phyloP scores from a whole-genome alignment of 2,113 vertebrate genomes.

The Myiopsitta monachus region DNA sequence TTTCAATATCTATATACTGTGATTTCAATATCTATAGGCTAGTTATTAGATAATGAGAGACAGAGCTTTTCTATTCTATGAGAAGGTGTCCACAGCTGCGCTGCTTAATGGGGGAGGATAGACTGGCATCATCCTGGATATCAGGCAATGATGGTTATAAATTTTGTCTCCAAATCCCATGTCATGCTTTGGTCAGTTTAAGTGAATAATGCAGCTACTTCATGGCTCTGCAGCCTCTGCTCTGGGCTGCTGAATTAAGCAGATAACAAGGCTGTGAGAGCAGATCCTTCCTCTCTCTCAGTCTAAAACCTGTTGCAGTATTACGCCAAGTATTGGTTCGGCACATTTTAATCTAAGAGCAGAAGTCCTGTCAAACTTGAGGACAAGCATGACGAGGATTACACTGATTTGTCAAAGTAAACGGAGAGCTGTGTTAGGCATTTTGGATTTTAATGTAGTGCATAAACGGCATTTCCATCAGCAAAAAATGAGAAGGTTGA shows the following conservation, averaged over 20 bases:
- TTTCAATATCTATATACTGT: too few species aligned
- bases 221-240: not conserved
- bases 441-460: slow-evolving; percentile 28
- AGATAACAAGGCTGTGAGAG: not conserved
- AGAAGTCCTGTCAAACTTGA: slow-evolving; percentile 11
- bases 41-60: not conserved
- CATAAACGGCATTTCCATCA: slow-evolving; percentile 46
- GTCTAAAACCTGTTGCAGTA: not conserved
- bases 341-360: not conserved
- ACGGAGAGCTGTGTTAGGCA: slow-evolving; percentile 14
- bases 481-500: slow-evolving; percentile 37
- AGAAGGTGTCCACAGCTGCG: not conserved
- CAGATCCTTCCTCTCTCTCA: not conserved
- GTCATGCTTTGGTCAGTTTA: not conserved
- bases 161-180: not conserved
- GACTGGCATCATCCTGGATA: not conserved
- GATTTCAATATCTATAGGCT: not conserved
- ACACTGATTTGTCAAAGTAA: slow-evolving; percentile 28
- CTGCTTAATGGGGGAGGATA: rapidly evolving
- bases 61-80: not conserved
- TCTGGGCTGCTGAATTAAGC: not conserved
- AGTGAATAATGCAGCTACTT: not conserved
- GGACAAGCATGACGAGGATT: not conserved
- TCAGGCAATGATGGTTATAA: not conserved
- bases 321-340: not conserved